Percentiles rank a stretch among this genome's conserved stretches.
Evolutionary conservation across 1,140 invertebrate genomes (phyloP).

Genomic region (Heliconius himera): DNA sequence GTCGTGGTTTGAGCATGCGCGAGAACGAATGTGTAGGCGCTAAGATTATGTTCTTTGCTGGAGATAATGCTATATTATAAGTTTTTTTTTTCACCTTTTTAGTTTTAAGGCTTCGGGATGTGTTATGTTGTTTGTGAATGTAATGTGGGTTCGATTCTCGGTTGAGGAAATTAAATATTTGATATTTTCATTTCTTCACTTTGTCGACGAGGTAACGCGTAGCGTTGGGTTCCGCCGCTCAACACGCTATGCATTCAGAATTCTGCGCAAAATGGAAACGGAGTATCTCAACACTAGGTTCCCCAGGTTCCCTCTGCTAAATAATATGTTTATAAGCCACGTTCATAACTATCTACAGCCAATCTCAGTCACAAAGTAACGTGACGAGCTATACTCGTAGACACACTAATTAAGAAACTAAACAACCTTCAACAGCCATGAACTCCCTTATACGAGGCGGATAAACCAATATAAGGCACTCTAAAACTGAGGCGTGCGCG

Average conservation of each 20-base stretch:
- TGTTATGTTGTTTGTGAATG: constrained; percentile 23
- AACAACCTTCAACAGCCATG: constrained; percentile 70
- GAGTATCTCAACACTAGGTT: no score
- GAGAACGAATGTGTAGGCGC: constrained; percentile 55
- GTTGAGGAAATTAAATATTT: no score
- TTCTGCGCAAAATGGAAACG: no score
- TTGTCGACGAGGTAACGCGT: no score
- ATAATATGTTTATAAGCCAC: not conserved
- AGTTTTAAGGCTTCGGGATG: constrained; percentile 27
- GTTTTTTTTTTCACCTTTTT: constrained; percentile 14
- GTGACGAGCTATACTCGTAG: constrained; percentile 51
- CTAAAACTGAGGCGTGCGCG: constrained; percentile 58
- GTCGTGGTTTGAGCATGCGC: constrained; percentile 44
- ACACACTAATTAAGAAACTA: constrained; percentile 72
- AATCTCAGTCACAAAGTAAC: constrained; percentile 53
- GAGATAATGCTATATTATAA: constrained; percentile 38
- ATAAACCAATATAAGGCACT: constrained; percentile 71
- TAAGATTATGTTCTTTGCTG: constrained; percentile 46
- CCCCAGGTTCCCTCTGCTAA: no score
- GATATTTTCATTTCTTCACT: no score
- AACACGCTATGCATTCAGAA: no score
- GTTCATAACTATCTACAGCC: constrained; percentile 29
- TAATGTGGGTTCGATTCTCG: constrained; percentile 2
- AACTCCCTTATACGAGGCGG: constrained; percentile 70
- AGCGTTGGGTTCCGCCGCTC: no score